These are phyloP conservation scores for Eupithecia pulchellata DNA, from an alignment of 2,888 invertebrate genomes.

Conservation along the genomic window DNA sequence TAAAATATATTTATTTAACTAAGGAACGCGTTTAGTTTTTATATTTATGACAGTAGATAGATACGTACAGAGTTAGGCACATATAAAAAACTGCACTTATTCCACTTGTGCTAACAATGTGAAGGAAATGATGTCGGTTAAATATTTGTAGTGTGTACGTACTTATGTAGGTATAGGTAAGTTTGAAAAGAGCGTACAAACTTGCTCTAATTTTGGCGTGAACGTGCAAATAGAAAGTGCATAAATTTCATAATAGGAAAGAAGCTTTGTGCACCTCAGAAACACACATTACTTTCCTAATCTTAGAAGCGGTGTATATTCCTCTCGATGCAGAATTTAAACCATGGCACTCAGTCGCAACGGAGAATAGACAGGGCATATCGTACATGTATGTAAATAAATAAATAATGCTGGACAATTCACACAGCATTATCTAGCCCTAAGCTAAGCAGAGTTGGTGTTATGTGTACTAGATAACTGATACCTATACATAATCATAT, in stretches of 20 bases:
- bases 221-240: conserved; percentile 41
- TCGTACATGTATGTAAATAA: too few species aligned
- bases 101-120: conserved; percentile 42
- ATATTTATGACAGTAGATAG: neutral
- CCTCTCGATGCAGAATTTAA: too few species aligned
- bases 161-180: neutral
- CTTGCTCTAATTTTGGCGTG: conserved; percentile 36
- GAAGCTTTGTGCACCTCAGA: neutral
- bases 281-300: neutral
- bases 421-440: too few species aligned
- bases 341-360: too few species aligned
- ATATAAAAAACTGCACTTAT: neutral
- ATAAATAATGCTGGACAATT: too few species aligned
- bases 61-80: neutral
- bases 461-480: too few species aligned
- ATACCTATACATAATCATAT: too few species aligned
- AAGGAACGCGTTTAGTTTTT: too few species aligned
- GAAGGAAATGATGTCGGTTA: conserved; percentile 40
- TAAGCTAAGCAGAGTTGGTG: too few species aligned
- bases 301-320: too few species aligned
- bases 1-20: neutral
- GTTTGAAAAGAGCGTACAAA: conserved; percentile 31
- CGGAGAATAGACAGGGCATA: too few species aligned
- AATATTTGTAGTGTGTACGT: conserved; percentile 29
- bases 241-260: neutral